Evolutionary conservation across 2,797 vertebrate species (phyloP).

Genomic region (Coilia nasus): DNA sequence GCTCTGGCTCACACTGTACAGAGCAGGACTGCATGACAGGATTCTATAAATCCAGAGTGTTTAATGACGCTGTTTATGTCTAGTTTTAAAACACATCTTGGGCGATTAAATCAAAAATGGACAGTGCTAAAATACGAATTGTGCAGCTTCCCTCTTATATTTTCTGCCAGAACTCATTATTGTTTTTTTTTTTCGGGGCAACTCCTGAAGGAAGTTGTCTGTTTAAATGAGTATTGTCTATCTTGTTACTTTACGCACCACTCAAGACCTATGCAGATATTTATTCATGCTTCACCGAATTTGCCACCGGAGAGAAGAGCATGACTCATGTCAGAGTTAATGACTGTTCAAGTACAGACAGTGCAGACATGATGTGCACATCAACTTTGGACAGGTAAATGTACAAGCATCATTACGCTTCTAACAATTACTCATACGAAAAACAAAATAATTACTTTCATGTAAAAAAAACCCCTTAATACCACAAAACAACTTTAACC

Average conservation of each 20-base stretch:
- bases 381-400: neutral
- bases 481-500: neutral
- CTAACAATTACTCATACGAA: too few species aligned
- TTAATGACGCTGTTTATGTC: neutral
- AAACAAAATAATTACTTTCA: too few species aligned
- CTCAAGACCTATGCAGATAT: neutral
- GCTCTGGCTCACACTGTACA: neutral
- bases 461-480: neutral
- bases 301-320: neutral
- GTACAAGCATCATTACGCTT: too few species aligned
- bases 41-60: neutral
- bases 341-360: neutral
- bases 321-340: neutral
- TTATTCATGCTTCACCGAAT: neutral
- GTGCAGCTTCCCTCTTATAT: neutral
- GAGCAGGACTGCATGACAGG: neutral
- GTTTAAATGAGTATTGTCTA: slow-evolving; percentile 35
- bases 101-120: too few species aligned
- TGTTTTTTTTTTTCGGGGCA: neutral
- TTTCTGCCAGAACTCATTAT: neutral
- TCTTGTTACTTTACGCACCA: neutral
- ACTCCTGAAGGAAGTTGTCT: slow-evolving; percentile 42
- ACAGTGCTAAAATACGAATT: neutral
- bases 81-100: too few species aligned
- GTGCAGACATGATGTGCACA: neutral